A percentile compares a stretch with the other conserved stretches of the same genome.
Conservation (phyloP, 37 sponge, comb jelly and placozoan genomes). For the Spongilla lacustris region DNA sequence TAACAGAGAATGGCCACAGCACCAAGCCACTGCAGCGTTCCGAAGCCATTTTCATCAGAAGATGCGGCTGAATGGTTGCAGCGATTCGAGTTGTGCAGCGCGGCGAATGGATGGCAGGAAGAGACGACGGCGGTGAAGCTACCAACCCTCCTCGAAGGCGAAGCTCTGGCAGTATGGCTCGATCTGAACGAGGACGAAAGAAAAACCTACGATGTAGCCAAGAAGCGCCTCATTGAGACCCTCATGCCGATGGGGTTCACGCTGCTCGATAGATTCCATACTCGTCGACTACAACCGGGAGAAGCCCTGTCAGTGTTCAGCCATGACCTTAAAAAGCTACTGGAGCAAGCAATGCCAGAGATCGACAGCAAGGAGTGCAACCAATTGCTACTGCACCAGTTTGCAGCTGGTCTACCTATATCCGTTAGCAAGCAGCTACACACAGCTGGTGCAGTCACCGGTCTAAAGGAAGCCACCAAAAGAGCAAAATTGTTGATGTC, state of each 20-base stretch:
- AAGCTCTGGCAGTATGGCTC: too few species aligned
- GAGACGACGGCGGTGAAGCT: too few species aligned
- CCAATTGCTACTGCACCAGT: conserved; percentile 48
- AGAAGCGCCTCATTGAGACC: not conserved
- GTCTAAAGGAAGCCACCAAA: not conserved
- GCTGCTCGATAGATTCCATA: not conserved
- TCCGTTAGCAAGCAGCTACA: conserved; percentile 20
- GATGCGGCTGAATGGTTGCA: too few species aligned
- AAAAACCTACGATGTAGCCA: not conserved
- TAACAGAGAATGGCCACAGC: too few species aligned
- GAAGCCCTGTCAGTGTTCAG: not conserved
- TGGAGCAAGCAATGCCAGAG: conserved; percentile 53
- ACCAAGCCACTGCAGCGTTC: too few species aligned
- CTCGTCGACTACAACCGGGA: not conserved
- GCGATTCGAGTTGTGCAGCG: too few species aligned
- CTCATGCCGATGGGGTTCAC: not conserved
- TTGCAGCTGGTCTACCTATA: conserved; percentile 27
- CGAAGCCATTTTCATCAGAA: too few species aligned
- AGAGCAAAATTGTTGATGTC: not conserved
- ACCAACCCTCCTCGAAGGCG: too few species aligned
- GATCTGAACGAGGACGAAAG: too few species aligned
- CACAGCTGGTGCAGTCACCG: not conserved
- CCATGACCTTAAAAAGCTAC: not conserved
- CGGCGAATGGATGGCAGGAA: too few species aligned
- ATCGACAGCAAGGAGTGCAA: conserved; percentile 10